Conservation (phyloP, 2,888 invertebrate genomes). For the Coleophora flavipennella region DNA sequence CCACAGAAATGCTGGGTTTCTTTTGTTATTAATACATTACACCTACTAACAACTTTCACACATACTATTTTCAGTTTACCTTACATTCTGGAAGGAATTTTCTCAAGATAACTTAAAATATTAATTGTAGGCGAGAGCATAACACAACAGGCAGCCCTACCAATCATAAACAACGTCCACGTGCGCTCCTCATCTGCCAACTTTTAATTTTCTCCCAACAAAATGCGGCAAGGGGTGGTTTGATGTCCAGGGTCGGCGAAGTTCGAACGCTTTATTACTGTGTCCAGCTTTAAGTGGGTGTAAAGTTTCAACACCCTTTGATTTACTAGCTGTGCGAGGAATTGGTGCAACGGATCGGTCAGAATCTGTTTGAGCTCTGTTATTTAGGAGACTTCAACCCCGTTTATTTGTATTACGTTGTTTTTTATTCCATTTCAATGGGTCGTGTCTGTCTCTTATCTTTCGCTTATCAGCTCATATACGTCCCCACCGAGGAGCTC, state of each 20-base stretch:
- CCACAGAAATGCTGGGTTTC: too few species aligned
- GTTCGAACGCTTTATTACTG: slow-evolving; percentile 72
- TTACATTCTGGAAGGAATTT: background rate
- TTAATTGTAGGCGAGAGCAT: background rate
- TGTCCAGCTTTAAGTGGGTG: slow-evolving; percentile 73
- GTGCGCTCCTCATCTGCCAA: slow-evolving; percentile 41
- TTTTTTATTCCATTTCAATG: slow-evolving; percentile 17
- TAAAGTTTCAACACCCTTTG: slow-evolving; percentile 74
- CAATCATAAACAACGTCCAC: slow-evolving; percentile 16
- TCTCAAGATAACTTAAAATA: too few species aligned
- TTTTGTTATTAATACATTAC: too few species aligned
- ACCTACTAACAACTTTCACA: too few species aligned
- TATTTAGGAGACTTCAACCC: slow-evolving; percentile 29
- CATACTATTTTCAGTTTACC: too few species aligned
- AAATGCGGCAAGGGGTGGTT: slow-evolving; percentile 63
- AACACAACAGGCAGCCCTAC: slow-evolving; percentile 12
- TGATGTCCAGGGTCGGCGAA: slow-evolving; percentile 67
- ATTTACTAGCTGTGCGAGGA: slow-evolving; percentile 65
- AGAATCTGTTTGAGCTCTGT: slow-evolving; percentile 51
- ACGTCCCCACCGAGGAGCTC: too few species aligned
- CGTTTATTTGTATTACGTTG: slow-evolving; percentile 32
- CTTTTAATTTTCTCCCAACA: slow-evolving; percentile 61
- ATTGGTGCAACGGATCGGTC: slow-evolving; percentile 49
- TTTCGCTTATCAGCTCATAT: too few species aligned
- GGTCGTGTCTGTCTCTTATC: too few species aligned